phyloP scores from a whole-genome alignment of 2,888 invertebrate species.

The Drosophila antonietae region DNA sequence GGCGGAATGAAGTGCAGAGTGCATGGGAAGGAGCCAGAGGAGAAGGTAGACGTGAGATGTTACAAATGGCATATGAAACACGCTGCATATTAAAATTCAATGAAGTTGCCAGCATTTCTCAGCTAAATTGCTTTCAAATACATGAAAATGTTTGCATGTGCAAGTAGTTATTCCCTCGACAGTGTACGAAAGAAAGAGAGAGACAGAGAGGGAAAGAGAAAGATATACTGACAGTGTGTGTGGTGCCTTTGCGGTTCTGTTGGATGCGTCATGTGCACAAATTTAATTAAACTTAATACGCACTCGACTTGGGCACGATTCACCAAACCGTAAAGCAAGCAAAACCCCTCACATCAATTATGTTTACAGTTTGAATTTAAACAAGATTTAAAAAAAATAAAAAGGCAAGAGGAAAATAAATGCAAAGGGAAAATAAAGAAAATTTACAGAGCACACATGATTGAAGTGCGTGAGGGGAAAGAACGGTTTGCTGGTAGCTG shows the following conservation, averaged over 20 bases:
- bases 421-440: conserved; percentile 8
- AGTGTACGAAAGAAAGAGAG: background rate
- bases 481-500: conserved; percentile 18
- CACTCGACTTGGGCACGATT: conserved; percentile 39
- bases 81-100: conserved; percentile 76
- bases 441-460: conserved; percentile 5
- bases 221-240: background rate
- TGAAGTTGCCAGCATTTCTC: conserved; percentile 67
- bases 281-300: conserved; percentile 63
- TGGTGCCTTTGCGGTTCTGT: conserved; percentile 35
- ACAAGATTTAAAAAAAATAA: conserved; percentile 10
- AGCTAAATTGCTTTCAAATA: conserved; percentile 75
- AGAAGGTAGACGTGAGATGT: conserved; percentile 29
- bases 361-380: conserved; percentile 54
- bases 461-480: conserved; percentile 5
- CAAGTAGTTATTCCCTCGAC: conserved; percentile 13
- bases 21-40: background rate
- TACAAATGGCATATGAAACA: conserved; percentile 43
- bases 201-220: background rate
- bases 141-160: conserved; percentile 36
- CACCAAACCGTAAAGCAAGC: conserved; percentile 14
- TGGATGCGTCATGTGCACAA: conserved; percentile 54
- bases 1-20: conserved; percentile 6
- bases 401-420: background rate
- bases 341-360: conserved; percentile 51